Evolutionary conservation across 2,888 invertebrate genomes (phyloP).

Genomic region (Teleiodes luculella): DNA sequence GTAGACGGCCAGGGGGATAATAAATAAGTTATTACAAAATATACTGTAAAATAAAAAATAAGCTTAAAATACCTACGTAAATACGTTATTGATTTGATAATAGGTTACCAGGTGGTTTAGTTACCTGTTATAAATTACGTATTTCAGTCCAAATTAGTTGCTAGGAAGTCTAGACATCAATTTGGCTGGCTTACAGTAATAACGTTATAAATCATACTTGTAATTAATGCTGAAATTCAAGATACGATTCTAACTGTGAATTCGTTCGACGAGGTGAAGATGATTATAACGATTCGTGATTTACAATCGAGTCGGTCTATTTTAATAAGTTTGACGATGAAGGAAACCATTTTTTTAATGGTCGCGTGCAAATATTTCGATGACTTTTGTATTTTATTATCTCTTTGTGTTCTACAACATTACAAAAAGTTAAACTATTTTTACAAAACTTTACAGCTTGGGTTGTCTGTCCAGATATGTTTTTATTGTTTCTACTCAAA

Average conservation of each 20-base stretch:
- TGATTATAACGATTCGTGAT: neutral
- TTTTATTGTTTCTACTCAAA: neutral
- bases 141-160: neutral
- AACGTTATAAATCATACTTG: conserved; percentile 5
- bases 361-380: neutral
- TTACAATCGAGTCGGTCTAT: neutral
- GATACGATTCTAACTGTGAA: neutral
- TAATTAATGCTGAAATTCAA: conserved; percentile 1
- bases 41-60: neutral
- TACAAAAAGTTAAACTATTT: neutral
- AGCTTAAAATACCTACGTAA: neutral
- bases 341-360: neutral
- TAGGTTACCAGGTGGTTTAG: neutral
- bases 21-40: too few relatives aligned
- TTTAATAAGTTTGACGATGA: neutral
- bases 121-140: neutral
- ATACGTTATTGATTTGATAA: neutral
- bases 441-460: too few relatives aligned
- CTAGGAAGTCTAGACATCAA: conserved; percentile 55
- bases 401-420: neutral
- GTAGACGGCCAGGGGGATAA: too few relatives aligned
- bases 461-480: too few relatives aligned
- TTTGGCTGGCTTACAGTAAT: conserved; percentile 47
- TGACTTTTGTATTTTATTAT: neutral
- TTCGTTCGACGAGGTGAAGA: neutral